Percentiles rank a stretch among this genome's conserved stretches.
Conservation (phyloP, 2,888 invertebrate genomes). For the Brassicogethes aeneus region DNA sequence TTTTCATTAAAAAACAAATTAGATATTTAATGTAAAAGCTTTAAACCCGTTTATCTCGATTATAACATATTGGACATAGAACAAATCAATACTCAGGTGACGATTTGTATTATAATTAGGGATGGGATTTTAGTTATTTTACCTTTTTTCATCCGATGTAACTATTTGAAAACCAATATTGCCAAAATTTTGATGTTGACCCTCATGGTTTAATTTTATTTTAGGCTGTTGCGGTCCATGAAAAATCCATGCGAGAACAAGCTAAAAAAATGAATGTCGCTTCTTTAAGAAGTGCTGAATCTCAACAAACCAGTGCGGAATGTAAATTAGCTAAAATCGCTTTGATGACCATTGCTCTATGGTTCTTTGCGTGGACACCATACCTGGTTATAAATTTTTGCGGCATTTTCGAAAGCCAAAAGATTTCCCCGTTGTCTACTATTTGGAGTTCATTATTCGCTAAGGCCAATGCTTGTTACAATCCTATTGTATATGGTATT, state of each 20-base stretch:
- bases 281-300: conserved; percentile 71
- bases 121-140: too few species aligned
- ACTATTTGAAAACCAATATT: too few species aligned
- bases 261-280: conserved; percentile 93
- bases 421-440: conserved; percentile 69
- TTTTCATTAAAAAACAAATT: too few species aligned
- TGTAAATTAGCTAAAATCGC: conserved; percentile 86
- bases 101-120: too few species aligned
- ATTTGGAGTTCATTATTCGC: conserved; percentile 89
- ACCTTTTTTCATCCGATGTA: too few species aligned
- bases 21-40: too few species aligned
- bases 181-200: too few species aligned
- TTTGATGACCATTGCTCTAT: conserved; percentile 79
- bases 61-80: too few species aligned
- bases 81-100: too few species aligned
- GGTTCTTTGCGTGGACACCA: conserved; percentile 92
- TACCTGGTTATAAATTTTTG: conserved; percentile 75
- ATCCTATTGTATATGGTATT: conserved; percentile 85
- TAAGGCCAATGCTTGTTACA: conserved; percentile 84
- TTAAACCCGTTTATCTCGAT: too few species aligned
- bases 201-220: too few species aligned
- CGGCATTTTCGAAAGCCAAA: conserved; percentile 66
- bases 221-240: conserved; percentile 74
- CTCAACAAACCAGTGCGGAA: conserved; percentile 71
- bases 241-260: conserved; percentile 79